Percentiles rank a stretch among this genome's conserved stretches.
Evolutionary conservation across 1,140 invertebrate species (phyloP).

Genomic region (Heliconius hermathena): DNA sequence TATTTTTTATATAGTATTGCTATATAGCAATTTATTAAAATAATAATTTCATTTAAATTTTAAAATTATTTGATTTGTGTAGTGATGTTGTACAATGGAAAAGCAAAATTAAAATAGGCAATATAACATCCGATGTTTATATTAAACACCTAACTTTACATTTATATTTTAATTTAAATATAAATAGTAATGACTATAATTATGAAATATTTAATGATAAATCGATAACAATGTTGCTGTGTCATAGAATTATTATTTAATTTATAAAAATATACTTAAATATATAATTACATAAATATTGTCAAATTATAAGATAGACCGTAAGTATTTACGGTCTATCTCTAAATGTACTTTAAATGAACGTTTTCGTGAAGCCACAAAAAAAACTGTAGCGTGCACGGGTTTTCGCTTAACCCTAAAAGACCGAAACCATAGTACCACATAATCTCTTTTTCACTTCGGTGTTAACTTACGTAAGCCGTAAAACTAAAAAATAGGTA

Average conservation of each 20-base stretch:
- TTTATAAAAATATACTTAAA: not conserved
- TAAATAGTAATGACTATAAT: not conserved
- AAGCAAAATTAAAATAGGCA: no score
- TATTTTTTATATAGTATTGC: no score
- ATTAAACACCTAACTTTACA: no score
- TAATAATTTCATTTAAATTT: no score
- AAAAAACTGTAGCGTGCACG: slow-evolving; percentile 45
- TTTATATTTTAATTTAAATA: no score
- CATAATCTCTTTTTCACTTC: slow-evolving; percentile 59
- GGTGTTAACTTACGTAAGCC: slow-evolving; percentile 45
- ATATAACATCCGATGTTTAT: no score
- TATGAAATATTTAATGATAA: not conserved
- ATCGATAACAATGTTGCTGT: not conserved
- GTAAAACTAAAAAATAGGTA: slow-evolving; percentile 38
- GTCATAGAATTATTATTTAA: not conserved
- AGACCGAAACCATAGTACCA: slow-evolving; percentile 68
- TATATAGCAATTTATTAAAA: not conserved
- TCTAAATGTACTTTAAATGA: not conserved
- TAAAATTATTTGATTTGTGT: no score
- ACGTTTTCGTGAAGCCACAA: slow-evolving; percentile 55
- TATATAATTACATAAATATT: not conserved
- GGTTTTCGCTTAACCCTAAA: slow-evolving; percentile 68
- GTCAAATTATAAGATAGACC: not conserved
- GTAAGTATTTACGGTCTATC: not conserved
- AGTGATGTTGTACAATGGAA: no score